These are phyloP conservation scores for Thumatha senex DNA, from an alignment of 2,888 invertebrate genomes.

Conservation along the genomic window DNA sequence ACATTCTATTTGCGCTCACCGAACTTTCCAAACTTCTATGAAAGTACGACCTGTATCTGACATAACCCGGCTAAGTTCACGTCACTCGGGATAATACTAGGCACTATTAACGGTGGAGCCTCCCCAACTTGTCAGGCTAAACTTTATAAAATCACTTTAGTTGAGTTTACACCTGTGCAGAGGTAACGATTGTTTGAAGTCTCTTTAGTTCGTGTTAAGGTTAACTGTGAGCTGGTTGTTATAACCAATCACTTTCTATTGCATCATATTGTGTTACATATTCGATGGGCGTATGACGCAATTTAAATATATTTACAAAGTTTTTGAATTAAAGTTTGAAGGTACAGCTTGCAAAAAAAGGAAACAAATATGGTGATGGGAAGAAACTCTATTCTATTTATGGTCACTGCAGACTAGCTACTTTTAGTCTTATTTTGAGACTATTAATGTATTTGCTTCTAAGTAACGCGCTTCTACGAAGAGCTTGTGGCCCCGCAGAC, in stretches of 20 bases:
- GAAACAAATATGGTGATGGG: too few relatives aligned
- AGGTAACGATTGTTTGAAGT: slow-evolving; percentile 34
- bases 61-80: slow-evolving; percentile 23
- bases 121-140: slow-evolving; percentile 17
- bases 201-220: slow-evolving; percentile 10
- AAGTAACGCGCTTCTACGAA: too few relatives aligned
- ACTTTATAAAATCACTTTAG: slow-evolving; percentile 53
- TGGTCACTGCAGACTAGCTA: too few relatives aligned
- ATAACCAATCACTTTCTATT: not conserved
- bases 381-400: too few relatives aligned
- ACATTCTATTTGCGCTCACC: slow-evolving; percentile 8
- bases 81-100: slow-evolving; percentile 25
- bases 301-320: too few relatives aligned
- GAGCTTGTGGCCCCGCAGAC: too few relatives aligned
- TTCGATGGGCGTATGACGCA: too few relatives aligned
- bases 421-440: too few relatives aligned
- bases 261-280: not conserved
- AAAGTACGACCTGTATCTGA: slow-evolving; percentile 22
- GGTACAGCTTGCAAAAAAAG: too few relatives aligned
- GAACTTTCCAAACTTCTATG: slow-evolving; percentile 27
- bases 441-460: too few relatives aligned
- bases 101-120: slow-evolving; percentile 19
- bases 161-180: slow-evolving; percentile 41
- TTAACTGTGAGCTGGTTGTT: not conserved
- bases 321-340: too few relatives aligned